Conservation (phyloP, 2,888 invertebrate genomes). For the Mamestra brassicae region DNA sequence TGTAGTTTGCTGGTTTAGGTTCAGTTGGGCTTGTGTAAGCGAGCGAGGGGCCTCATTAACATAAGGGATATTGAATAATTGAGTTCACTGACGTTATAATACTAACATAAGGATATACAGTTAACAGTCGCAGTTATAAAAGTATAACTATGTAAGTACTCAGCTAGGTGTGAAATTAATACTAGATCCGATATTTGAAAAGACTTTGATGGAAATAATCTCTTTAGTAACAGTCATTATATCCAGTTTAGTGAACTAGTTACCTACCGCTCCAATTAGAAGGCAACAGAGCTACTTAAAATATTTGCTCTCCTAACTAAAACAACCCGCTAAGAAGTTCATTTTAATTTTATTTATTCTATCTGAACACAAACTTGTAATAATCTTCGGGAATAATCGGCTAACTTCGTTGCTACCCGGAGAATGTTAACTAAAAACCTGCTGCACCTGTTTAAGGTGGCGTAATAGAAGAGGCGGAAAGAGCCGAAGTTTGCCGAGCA, state of each 20-base stretch:
- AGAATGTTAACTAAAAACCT: conserved; percentile 18
- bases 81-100: conserved; percentile 5
- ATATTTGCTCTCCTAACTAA: background rate
- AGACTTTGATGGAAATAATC: background rate
- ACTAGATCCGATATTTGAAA: background rate
- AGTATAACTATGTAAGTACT: background rate
- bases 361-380: conserved; percentile 14
- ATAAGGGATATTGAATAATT: conserved; percentile 44
- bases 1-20: conserved; percentile 58
- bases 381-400: conserved; percentile 20
- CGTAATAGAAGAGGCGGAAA: conserved; percentile 27
- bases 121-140: no score
- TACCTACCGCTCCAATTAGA: background rate
- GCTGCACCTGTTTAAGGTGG: conserved; percentile 21
- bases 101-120: background rate
- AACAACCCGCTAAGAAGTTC: conserved; percentile 6
- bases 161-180: background rate
- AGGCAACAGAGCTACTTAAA: background rate
- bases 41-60: conserved; percentile 35
- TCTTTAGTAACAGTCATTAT: background rate
- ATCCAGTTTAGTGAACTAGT: background rate
- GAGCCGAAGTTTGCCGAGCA: conserved; percentile 51
- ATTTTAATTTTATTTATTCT: conserved; percentile 29
- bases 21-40: conserved; percentile 46
- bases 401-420: background rate